Percentiles rank a stretch among this genome's conserved stretches.
Conservation (phyloP, 2,113 vertebrate species). For the Tiliqua scincoides region DNA sequence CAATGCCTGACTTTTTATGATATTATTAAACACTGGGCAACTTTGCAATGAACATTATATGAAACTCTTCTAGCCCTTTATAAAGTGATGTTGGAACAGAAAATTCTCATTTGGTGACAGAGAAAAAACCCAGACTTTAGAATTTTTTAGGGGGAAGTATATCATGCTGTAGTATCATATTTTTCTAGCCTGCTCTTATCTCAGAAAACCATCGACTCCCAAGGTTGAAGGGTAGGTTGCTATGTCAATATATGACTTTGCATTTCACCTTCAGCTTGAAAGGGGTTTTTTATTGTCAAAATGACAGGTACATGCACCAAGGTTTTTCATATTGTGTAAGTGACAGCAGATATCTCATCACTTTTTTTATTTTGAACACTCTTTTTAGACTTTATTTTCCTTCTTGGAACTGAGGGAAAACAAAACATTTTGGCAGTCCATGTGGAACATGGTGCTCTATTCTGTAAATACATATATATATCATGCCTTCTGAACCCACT, state of each 20-base stretch:
- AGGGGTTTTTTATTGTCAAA: slow-evolving; percentile 50
- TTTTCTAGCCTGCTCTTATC: slow-evolving; percentile 13
- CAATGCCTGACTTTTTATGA: neutral
- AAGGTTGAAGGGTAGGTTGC: neutral
- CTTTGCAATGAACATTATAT: neutral
- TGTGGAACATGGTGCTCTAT: neutral
- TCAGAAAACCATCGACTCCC: neutral
- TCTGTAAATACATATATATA: slow-evolving; percentile 1
- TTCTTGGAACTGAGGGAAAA: neutral
- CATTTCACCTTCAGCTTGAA: slow-evolving; percentile 9
- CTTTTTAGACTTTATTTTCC: slow-evolving; percentile 49
- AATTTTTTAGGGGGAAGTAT: neutral
- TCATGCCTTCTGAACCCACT: neutral
- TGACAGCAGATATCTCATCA: slow-evolving; percentile 37
- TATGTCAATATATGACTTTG: slow-evolving; percentile 34
- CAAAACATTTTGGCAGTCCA: neutral
- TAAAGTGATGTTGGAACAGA: neutral
- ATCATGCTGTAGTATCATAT: neutral
- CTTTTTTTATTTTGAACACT: slow-evolving; percentile 20
- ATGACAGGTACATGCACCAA: slow-evolving; percentile 20
- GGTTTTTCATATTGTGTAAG: slow-evolving; percentile 37
- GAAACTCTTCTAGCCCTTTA: neutral
- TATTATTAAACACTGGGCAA: no score
- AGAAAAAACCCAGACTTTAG: neutral
- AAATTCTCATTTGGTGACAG: neutral